These are phyloP conservation scores for Psilopsiagon aymara DNA, from an alignment of 2,113 vertebrate genomes.

Conservation along the genomic window DNA sequence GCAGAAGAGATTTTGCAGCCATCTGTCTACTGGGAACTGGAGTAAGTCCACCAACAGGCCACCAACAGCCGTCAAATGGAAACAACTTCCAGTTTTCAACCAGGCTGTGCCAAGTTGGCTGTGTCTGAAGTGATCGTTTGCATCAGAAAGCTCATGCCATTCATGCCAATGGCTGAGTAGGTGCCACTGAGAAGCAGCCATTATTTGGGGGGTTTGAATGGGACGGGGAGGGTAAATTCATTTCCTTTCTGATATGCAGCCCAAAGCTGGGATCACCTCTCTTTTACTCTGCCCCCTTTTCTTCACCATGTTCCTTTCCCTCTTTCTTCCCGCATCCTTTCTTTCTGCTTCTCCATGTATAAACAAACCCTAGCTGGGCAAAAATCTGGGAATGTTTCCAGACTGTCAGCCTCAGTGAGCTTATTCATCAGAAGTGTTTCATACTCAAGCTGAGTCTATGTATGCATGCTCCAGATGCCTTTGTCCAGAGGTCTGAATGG, in stretches of 20 bases:
- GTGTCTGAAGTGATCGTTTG: not conserved
- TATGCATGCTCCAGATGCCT: conserved; percentile 18
- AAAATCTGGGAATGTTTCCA: conserved; percentile 61
- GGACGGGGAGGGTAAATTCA: not conserved
- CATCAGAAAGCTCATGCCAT: not conserved
- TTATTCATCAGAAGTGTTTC: conserved; percentile 59
- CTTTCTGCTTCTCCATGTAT: conserved; percentile 1
- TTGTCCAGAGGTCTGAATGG: conserved; percentile 43
- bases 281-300: not conserved
- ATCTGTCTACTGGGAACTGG: conserved; percentile 58
- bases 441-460: conserved; percentile 26
- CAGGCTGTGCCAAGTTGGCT: conserved; percentile 17
- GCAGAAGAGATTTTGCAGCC: conserved; percentile 40
- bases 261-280: not conserved
- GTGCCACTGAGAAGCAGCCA: not conserved
- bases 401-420: conserved; percentile 38
- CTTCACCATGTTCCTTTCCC: not conserved
- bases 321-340: not conserved
- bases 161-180: not conserved
- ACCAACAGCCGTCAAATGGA: conserved; percentile 43
- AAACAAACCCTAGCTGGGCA: conserved; percentile 39
- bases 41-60: conserved; percentile 52
- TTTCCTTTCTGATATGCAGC: not conserved
- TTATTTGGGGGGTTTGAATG: not conserved
- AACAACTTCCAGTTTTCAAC: not conserved